These are phyloP conservation scores for Drosophila leonis DNA, from an alignment of 2,888 invertebrate genomes.

Conservation along the genomic window DNA sequence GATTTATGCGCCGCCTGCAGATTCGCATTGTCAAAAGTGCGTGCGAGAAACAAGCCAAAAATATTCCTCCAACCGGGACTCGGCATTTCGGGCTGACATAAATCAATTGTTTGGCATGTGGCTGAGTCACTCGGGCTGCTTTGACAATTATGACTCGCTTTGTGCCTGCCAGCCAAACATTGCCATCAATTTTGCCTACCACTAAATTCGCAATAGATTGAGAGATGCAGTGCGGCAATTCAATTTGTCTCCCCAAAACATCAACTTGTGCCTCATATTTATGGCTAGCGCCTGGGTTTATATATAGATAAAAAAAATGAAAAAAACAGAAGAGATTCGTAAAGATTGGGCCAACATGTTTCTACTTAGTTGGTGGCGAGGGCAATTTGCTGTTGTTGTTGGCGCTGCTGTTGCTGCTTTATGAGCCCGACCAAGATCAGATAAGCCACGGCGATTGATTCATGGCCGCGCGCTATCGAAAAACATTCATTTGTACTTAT, in stretches of 20 bases:
- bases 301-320: conserved; percentile 12
- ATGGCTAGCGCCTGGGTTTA: conserved; percentile 26
- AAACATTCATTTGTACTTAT: conserved; percentile 45
- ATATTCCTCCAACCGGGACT: conserved; percentile 9
- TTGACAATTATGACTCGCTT: conserved; percentile 60
- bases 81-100: conserved; percentile 36
- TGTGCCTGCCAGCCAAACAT: conserved; percentile 27
- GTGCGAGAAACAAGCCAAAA: conserved; percentile 19
- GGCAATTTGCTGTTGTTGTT: conserved; percentile 33
- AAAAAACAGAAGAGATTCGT: conserved; percentile 14
- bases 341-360: conserved; percentile 41
- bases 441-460: conserved; percentile 49
- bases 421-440: conserved; percentile 34
- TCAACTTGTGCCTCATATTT: conserved; percentile 36
- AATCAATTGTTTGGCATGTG: conserved; percentile 44
- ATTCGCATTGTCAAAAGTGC: conserved; percentile 35
- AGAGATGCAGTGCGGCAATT: conserved; percentile 61
- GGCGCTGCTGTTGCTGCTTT: conserved; percentile 13
- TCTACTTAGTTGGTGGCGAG: conserved; percentile 19
- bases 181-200: conserved; percentile 49
- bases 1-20: conserved; percentile 66
- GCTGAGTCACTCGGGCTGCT: conserved; percentile 36
- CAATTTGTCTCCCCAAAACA: conserved; percentile 57
- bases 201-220: conserved; percentile 37
- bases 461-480: conserved; percentile 40